These are phyloP conservation scores for Premnoplex brunnescens DNA, from an alignment of 2,797 vertebrate species.

Conservation along the genomic window DNA sequence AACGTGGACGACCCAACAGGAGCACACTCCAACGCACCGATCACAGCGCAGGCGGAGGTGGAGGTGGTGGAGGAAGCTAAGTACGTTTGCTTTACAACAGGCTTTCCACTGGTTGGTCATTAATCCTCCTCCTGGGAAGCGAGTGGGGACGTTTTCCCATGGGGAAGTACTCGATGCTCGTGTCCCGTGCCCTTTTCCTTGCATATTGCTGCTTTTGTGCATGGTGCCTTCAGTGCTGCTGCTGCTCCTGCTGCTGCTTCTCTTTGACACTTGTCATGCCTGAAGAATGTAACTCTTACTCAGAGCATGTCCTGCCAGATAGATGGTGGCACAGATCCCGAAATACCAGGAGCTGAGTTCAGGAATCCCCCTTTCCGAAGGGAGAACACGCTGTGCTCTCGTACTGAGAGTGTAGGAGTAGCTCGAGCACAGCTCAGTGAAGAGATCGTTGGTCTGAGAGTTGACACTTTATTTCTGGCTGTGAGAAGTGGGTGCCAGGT, in stretches of 20 bases:
- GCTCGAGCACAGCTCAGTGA: not conserved
- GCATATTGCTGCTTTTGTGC: constrained; percentile 70
- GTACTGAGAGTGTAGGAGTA: not conserved
- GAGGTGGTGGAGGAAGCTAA: constrained; percentile 98
- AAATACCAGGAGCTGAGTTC: not conserved
- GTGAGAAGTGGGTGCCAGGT: not conserved
- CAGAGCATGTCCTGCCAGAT: constrained; percentile 37
- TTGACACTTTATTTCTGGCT: constrained; percentile 2
- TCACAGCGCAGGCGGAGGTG: constrained; percentile 93
- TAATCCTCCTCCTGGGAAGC: constrained; percentile 32
- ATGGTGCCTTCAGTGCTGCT: constrained; percentile 70
- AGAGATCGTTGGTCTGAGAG: not conserved
- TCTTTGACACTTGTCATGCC: constrained; percentile 52
- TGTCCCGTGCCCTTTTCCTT: constrained; percentile 57
- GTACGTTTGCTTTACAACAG: constrained; percentile 82
- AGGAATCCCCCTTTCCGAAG: not conserved
- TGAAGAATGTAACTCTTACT: constrained; percentile 30
- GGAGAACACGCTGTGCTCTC: not conserved
- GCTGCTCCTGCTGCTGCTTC: constrained; percentile 41
- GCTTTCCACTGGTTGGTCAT: constrained; percentile 35
- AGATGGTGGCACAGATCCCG: not conserved
- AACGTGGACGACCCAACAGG: constrained; percentile 91
- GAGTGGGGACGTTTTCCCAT: constrained; percentile 37
- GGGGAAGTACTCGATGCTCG: constrained; percentile 49
- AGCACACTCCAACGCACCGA: constrained; percentile 91